Evolutionary conservation across 2,888 invertebrate species (phyloP).

Genomic region (Pristionchus arcanus): DNA sequence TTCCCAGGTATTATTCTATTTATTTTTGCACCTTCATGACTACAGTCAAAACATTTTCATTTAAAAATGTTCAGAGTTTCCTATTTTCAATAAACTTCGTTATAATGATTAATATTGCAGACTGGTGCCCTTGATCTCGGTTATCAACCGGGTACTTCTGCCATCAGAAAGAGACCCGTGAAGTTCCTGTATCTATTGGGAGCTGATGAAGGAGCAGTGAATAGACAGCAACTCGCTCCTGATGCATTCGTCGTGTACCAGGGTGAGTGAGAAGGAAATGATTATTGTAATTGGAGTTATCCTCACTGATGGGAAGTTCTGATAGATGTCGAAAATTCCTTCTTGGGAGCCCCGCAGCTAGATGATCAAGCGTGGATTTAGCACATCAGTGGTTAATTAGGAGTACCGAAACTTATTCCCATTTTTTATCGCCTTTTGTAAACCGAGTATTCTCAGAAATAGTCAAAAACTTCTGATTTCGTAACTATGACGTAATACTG

Average conservation of each 20-base stretch:
- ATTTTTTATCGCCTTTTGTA: too few species aligned
- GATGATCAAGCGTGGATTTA: too few species aligned
- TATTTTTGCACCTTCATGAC: not conserved
- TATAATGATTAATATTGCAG: not conserved
- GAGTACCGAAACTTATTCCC: too few species aligned
- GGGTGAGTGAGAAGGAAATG: constrained; percentile 77
- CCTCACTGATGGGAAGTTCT: not conserved
- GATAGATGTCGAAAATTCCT: too few species aligned
- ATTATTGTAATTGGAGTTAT: too few species aligned
- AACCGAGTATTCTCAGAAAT: too few species aligned
- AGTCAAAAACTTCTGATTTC: too few species aligned
- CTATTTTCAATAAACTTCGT: not conserved
- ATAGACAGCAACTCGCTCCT: constrained; percentile 87
- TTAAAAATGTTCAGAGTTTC: not conserved
- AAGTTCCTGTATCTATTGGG: constrained; percentile 92
- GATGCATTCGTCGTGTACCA: constrained; percentile 91
- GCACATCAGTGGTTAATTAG: too few species aligned
- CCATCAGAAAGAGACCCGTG: constrained; percentile 70
- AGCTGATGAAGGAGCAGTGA: constrained; percentile 91
- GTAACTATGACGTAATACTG: too few species aligned
- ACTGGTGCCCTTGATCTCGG: constrained; percentile 94
- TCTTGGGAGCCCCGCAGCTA: too few species aligned
- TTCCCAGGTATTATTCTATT: constrained; percentile 83
- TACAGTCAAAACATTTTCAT: not conserved
- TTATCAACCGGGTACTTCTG: constrained; percentile 82